Evolutionary conservation across 2,797 vertebrate genomes (phyloP), one percentile per base, ranked within the genome.

Genomic region (Epinephelus coioides): DNA sequence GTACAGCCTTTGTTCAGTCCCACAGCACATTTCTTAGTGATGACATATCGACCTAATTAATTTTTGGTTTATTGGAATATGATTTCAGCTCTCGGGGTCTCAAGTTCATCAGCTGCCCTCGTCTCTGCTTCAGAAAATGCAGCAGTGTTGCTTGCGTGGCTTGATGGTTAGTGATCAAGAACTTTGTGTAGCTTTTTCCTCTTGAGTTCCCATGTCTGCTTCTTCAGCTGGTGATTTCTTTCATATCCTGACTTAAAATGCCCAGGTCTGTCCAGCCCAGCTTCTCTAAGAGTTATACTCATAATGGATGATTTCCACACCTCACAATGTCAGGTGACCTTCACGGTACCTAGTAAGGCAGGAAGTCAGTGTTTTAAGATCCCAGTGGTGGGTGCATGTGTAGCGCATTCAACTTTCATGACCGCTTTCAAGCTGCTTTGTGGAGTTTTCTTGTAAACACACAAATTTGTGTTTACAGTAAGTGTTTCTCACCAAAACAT

Each of bases 1-100:
- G 74, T n/a, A 2, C 27, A 38, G 79, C 40, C 51, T 59, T 40
- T 40, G 78, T 78, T 83, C 38, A 38, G 63, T 82, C 69, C 86
- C 86, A 67, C 60, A 53, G 70, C 85, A 75, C 23, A 55, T 87
- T 76, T 69, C 67, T 69, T 70, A 75, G 84, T 77, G 71, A 86
- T 89, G 79, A 86, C 84, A 71, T 57, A 74, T 65, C 63, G 73
- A 88, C 54, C 78, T 81, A 81, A 88, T 91, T 88, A 54, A 84
- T 75, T 87, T 84, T 62, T 17, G 21, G 53, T 82, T 81, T 59
- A 69, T 78, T 79, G 46, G 74, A 76, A 62, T 70, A 51, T 69
- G 64, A 81, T 78, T 86, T 73, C 51, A 72, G 79, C 77, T 40
- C 64, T 46, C 4, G 1, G 63, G 53, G 64, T 76, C 44, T 63